phyloP scores from a whole-genome alignment of 2,888 invertebrate species.

The Tenthredo mesomela region DNA sequence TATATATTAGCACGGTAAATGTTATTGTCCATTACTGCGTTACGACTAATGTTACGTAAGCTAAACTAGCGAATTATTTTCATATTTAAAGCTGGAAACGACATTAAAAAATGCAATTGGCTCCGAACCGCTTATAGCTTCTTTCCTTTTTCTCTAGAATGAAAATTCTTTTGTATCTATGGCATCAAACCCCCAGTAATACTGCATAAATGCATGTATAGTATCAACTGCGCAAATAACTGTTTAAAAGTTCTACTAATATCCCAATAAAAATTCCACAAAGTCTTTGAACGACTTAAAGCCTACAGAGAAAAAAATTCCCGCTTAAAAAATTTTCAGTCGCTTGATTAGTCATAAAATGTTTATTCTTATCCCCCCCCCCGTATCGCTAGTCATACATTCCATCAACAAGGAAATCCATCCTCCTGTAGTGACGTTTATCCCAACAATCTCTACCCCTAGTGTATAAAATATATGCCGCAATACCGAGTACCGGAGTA shows the following conservation, averaged over 20 bases:
- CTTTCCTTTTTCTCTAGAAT: background rate
- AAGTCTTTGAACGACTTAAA: background rate
- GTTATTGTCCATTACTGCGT: conserved; percentile 36
- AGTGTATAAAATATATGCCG: conserved; percentile 84
- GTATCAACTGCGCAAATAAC: background rate
- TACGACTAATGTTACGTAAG: conserved; percentile 13
- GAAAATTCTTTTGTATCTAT: background rate
- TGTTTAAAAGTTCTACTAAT: background rate
- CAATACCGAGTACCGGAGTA: conserved; percentile 86
- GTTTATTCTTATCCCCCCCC: background rate
- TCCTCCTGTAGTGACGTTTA: conserved; percentile 90
- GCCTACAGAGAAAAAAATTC: background rate
- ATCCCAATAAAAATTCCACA: background rate
- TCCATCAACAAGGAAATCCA: conserved; percentile 94
- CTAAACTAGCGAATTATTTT: conserved; percentile 18
- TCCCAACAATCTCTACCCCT: conserved; percentile 91
- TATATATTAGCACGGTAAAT: conserved; percentile 7
- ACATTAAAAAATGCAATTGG: background rate
- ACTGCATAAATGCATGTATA: background rate
- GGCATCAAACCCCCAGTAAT: background rate
- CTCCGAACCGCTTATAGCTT: background rate
- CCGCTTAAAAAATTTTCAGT: background rate
- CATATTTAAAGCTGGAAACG: conserved; percentile 27
- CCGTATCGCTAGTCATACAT: conserved; percentile 88
- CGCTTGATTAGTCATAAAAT: background rate